Conservation (phyloP, 2,888 invertebrate species). For the Cheilosia vulpina region DNA sequence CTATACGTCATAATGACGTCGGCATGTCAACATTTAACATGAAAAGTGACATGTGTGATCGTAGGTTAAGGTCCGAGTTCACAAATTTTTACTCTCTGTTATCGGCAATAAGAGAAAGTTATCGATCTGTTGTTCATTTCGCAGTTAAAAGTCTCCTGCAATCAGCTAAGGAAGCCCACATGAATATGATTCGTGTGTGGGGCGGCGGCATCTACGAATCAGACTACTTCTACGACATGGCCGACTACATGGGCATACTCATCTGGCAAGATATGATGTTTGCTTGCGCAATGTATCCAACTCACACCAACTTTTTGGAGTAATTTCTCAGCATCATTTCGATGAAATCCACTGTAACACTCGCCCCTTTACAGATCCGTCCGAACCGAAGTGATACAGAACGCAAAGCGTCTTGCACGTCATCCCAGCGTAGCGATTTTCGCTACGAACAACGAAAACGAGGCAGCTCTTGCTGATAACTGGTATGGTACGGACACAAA, state of each 20-base stretch:
- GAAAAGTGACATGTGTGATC: too few relatives aligned
- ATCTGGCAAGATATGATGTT: constrained; percentile 99
- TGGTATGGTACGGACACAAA: constrained; percentile 88
- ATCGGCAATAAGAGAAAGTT: too few relatives aligned
- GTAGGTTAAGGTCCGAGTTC: too few relatives aligned
- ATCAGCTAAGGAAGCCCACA: constrained; percentile 90
- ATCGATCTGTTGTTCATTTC: neutral
- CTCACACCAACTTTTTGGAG: constrained; percentile 88
- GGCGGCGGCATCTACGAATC: constrained; percentile 98
- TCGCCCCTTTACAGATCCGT: constrained; percentile 85
- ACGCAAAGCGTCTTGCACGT: constrained; percentile 91
- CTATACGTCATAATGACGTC: too few relatives aligned
- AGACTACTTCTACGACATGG: constrained; percentile 93
- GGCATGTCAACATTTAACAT: too few relatives aligned
- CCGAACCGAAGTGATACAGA: constrained; percentile 90
- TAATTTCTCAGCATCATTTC: constrained; percentile 78
- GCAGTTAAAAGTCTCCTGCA: constrained; percentile 87
- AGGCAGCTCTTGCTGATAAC: constrained; percentile 92
- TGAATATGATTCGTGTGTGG: constrained; percentile 98
- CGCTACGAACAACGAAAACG: constrained; percentile 99
- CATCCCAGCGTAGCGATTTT: constrained; percentile 95
- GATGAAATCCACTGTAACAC: neutral
- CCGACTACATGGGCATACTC: constrained; percentile 94
- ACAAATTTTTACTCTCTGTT: too few relatives aligned
- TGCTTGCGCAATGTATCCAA: constrained; percentile 97